Evolutionary conservation across 2,113 vertebrate species (phyloP), one percentile per base, ranked within the genome.

Genomic region (Cinclus mexicanus): DNA sequence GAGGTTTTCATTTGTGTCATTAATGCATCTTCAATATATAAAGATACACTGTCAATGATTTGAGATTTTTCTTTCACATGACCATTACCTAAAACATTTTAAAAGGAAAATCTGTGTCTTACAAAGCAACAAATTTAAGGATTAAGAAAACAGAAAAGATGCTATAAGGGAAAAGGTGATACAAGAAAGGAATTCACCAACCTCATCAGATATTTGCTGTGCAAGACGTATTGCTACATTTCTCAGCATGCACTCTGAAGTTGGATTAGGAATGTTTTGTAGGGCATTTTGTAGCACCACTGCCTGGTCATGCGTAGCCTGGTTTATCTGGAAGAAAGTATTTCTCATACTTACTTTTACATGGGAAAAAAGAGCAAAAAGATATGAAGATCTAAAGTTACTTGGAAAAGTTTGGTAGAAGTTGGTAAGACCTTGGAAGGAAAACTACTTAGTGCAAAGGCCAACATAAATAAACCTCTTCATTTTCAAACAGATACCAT

Each of bases 181-280:
- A 77, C 68, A 86, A 52, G 63, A 71, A 80, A 91, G 52, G 76
- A 94, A 42, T 75, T 93, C 74, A 97, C 98, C 94, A 97, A 99
- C 99, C 98, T 99, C 99, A 97, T 99, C 99, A 92, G 99, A 99
- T 98, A 99, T 99, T 97, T 99, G 99, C 96, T 99, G 99, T 74
- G 99, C 99, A 93, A 99, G 99, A 84, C 99, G 99, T 96, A 99
- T 99, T 96, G 99, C 99, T 96, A 99, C 99, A 82, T 99, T 99
- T 97, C 99, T 98, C 94, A 99, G 98, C 99, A 99, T 99, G 98
- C 99, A 99, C 79, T 99, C 99, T 76, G 99, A 99, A 63, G 99
- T 99, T 68, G 99, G 99, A 97, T 99, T 99, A 69, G 99, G 99
- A 98, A 99, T 99, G 98, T 99, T 99, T 97, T 99, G 99, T 96